phyloP scores from a whole-genome alignment of 2,113 vertebrate genomes.

The Stegostoma tigrinum region DNA sequence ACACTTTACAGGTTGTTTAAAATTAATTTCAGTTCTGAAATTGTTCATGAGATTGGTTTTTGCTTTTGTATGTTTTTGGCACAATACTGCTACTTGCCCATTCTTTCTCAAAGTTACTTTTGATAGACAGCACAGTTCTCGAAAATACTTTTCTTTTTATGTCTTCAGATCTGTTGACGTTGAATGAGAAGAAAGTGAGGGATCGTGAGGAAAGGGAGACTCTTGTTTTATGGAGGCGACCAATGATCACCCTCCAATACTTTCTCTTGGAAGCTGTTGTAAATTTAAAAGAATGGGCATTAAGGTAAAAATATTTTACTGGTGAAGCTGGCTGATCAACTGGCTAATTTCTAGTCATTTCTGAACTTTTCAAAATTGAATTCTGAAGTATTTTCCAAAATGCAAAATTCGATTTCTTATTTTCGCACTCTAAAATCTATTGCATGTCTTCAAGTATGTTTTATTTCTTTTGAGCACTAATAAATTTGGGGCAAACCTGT shows the following conservation, averaged over 20 bases:
- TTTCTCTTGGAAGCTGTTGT: constrained; percentile 83
- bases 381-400: neutral
- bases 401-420: neutral
- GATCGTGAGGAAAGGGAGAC: constrained; percentile 81
- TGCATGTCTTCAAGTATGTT: neutral
- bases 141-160: constrained; percentile 38
- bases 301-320: constrained; percentile 68
- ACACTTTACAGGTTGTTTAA: neutral
- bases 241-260: constrained; percentile 82
- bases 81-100: neutral
- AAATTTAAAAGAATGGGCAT: constrained; percentile 85
- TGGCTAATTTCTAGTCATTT: neutral
- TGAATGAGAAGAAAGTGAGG: constrained; percentile 68
- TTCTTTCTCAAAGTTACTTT: neutral
- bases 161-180: constrained; percentile 62
- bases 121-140: neutral
- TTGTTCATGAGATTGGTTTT: neutral
- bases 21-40: neutral
- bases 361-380: neutral
- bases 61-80: neutral
- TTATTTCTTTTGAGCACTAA: neutral
- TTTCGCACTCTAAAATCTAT: neutral
- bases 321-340: neutral
- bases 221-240: constrained; percentile 85
- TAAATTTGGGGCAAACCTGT: neutral